Conservation (phyloP, 1,140 invertebrate species). For the Ceratina calcarata region DNA sequence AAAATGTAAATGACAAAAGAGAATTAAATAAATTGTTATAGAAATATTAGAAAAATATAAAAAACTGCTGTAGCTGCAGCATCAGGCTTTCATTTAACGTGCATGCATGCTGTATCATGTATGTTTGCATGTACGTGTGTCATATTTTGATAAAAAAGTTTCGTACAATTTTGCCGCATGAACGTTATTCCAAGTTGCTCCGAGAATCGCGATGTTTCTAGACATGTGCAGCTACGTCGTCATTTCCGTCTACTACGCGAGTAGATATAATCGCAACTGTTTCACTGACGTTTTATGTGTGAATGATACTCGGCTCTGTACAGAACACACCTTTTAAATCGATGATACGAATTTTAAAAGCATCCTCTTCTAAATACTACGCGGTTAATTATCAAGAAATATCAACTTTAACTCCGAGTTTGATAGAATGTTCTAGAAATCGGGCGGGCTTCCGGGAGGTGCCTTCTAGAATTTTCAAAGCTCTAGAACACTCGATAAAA, state of each 20-base stretch:
- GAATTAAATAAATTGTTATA: too few species aligned
- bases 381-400: neutral
- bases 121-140: neutral
- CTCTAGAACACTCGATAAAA: conserved; percentile 73
- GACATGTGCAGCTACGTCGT: conserved; percentile 25
- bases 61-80: too few species aligned
- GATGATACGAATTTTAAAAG: neutral
- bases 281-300: neutral
- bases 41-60: too few species aligned
- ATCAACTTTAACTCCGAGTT: neutral
- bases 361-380: neutral
- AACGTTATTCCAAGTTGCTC: neutral
- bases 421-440: conserved; percentile 66
- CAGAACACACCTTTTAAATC: neutral
- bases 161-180: conserved; percentile 7
- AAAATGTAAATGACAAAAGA: too few species aligned
- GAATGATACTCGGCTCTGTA: too few species aligned
- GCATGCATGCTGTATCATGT: neutral
- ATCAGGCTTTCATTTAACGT: neutral
- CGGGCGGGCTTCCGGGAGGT: conserved; percentile 51
- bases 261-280: neutral
- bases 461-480: conserved; percentile 68
- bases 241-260: conserved; percentile 50
- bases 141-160: neutral
- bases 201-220: conserved; percentile 65